Conservation (phyloP, 2,888 invertebrate species). For the Aphelenchoides bicaudatus region DNA sequence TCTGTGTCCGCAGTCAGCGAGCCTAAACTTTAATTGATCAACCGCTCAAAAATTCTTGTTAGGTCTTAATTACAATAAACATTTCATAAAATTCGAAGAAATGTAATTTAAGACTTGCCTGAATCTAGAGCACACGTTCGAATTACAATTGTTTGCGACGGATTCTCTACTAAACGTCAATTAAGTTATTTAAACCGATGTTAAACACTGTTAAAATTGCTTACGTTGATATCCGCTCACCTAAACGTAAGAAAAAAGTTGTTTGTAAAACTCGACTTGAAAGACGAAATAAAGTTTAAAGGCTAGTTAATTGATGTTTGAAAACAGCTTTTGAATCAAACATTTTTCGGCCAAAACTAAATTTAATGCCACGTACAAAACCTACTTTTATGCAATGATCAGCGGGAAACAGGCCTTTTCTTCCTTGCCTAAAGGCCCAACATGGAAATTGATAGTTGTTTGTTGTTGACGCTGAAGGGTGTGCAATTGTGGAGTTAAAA, state of each 20-base stretch:
- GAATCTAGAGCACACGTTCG: constrained; percentile 90
- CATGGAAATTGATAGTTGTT: constrained; percentile 67
- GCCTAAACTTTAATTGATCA: no score
- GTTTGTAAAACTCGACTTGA: no score
- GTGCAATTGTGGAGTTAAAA: constrained; percentile 61
- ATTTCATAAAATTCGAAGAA: no score
- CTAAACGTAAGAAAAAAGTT: no score
- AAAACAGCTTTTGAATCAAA: no score
- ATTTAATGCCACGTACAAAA: no score
- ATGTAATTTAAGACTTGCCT: no score
- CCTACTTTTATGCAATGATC: constrained; percentile 96
- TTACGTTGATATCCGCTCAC: constrained; percentile 82
- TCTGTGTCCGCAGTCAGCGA: constrained; percentile 87
- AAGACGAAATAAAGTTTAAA: no score
- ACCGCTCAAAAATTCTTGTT: no score
- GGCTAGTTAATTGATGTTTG: no score
- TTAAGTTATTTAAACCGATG: constrained; percentile 8
- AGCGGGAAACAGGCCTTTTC: constrained; percentile 89
- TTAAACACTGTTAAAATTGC: constrained; percentile 35
- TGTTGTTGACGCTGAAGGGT: constrained; percentile 17
- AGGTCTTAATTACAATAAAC: no score
- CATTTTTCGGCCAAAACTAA: no score
- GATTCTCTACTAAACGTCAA: constrained; percentile 52
- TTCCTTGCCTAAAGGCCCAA: constrained; percentile 85
- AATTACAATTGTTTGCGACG: constrained; percentile 70